Evolutionary conservation across 2,797 vertebrate genomes (phyloP).

Genomic region (Xerus rutilus): DNA sequence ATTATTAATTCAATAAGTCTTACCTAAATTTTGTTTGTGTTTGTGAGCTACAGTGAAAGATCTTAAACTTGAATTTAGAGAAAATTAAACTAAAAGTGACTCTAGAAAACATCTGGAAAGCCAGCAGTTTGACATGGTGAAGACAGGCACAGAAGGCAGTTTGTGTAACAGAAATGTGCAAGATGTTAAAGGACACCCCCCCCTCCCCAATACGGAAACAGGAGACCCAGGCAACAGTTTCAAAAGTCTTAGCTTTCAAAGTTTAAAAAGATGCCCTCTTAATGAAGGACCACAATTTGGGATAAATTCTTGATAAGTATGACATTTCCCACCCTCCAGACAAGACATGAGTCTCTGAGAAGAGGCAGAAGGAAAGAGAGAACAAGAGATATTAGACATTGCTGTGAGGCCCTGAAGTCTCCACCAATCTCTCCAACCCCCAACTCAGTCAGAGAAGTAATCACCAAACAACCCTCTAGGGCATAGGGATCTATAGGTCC

Average conservation of each 20-base stretch:
- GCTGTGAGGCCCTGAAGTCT: neutral
- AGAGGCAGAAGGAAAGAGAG: neutral
- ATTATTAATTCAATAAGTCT: neutral
- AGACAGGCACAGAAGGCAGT: neutral
- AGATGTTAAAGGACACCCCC: neutral
- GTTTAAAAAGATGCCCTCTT: neutral
- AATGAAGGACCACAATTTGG: neutral
- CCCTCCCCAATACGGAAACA: neutral
- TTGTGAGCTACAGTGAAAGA: slow-evolving; percentile 38
- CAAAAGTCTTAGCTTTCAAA: neutral
- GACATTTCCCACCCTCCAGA: neutral
- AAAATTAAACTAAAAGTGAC: slow-evolving; percentile 5
- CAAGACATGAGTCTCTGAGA: neutral
- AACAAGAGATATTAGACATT: neutral
- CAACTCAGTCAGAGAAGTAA: neutral
- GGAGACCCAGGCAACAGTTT: neutral
- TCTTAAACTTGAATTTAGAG: neutral
- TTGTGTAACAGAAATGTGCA: neutral
- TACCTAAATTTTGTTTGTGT: neutral
- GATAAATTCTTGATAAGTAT: neutral
- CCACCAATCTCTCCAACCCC: neutral
- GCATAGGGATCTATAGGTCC: too few relatives aligned
- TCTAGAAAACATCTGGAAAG: neutral
- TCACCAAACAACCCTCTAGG: neutral
- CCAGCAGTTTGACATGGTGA: neutral